Evolutionary conservation across 30 jellyfish, hydroid and myxozoan genomes (phyloP).

Genomic region (Phacellophora camtschatica): DNA sequence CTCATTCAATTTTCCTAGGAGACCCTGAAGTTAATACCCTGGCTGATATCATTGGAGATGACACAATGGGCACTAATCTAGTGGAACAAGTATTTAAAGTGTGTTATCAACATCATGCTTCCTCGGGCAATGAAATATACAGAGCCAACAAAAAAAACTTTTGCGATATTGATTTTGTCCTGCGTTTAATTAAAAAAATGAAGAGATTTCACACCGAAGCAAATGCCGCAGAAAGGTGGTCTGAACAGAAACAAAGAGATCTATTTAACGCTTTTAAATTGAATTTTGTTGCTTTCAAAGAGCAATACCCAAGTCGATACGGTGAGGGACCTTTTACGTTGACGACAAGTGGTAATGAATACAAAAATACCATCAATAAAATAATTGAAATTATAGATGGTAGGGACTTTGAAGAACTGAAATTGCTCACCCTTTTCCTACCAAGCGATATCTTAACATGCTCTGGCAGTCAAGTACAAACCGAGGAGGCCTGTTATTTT

Average conservation of each 20-base stretch:
- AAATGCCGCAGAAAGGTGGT: background rate
- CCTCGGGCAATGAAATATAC: background rate
- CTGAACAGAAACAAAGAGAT: background rate
- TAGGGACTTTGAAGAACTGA: background rate
- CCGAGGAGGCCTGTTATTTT: constrained; percentile 15
- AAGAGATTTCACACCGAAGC: background rate
- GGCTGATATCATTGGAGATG: too few relatives aligned
- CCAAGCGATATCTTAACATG: constrained; percentile 26
- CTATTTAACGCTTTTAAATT: background rate
- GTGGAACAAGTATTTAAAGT: background rate
- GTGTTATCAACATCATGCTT: background rate
- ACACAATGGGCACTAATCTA: background rate
- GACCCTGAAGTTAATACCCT: too few relatives aligned
- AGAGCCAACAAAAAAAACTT: background rate
- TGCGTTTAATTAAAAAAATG: background rate
- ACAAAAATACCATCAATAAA: constrained; percentile 2
- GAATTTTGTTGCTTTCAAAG: background rate
- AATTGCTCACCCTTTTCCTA: background rate
- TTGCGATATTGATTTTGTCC: background rate
- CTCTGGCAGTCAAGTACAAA: background rate
- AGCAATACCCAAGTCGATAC: background rate
- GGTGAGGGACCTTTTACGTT: background rate
- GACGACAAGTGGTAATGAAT: background rate
- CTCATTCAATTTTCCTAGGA: too few relatives aligned
- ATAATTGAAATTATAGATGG: background rate